Percentiles rank a stretch among this genome's conserved stretches.
Conservation (phyloP, 2,113 vertebrate species). For the Xiphias gladius region DNA sequence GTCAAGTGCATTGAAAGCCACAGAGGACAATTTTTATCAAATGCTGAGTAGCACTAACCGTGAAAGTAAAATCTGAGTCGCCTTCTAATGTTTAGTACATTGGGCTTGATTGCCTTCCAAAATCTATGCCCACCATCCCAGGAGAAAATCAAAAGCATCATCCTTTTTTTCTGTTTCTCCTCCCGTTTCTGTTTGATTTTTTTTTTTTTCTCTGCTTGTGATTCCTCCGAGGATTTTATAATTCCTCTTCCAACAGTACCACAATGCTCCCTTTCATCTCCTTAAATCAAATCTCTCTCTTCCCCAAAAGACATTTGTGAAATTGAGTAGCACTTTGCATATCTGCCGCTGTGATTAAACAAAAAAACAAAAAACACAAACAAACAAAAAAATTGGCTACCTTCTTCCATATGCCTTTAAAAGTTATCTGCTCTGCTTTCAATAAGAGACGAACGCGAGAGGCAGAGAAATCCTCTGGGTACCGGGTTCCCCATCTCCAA, state of each 20-base stretch:
- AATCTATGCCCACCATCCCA: background rate
- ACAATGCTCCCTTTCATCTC: background rate
- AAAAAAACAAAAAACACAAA: background rate
- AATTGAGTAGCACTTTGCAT: constrained; percentile 26
- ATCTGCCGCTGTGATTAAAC: constrained; percentile 33
- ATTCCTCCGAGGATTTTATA: constrained; percentile 22
- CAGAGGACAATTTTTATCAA: background rate
- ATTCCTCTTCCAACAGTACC: background rate
- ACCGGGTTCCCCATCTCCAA: constrained; percentile 51
- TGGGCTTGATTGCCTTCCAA: background rate
- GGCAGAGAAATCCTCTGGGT: constrained; percentile 45
- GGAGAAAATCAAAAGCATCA: background rate
- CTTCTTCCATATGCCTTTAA: background rate
- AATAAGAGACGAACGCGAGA: background rate
- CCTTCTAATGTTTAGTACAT: background rate
- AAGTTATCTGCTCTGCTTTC: constrained; percentile 46
- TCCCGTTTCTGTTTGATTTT: constrained; percentile 9
- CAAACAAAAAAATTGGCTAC: background rate
- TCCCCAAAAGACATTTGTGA: constrained; percentile 17
- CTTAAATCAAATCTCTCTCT: constrained; percentile 8
- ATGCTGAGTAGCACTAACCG: background rate
- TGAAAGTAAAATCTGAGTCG: constrained; percentile 6
- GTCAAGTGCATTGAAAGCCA: background rate
- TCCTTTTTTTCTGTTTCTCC: no score
- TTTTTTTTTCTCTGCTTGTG: background rate